A percentile compares a stretch with the other conserved stretches of the same genome.
Evolutionary conservation across 2,888 invertebrate species (phyloP).

Genomic region (Drosophila dives): DNA sequence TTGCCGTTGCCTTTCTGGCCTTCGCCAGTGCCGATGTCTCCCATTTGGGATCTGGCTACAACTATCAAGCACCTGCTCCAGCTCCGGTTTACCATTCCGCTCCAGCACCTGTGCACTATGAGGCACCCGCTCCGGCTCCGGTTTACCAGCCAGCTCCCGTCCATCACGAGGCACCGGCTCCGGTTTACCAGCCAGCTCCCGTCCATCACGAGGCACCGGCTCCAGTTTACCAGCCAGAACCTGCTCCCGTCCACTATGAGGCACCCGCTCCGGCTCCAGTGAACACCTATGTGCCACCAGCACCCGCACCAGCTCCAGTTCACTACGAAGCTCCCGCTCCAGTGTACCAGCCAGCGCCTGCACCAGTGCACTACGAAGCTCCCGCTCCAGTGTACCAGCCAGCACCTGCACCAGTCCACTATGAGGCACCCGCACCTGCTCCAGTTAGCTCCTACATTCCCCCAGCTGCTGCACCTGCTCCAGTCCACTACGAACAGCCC

Average conservation of each 20-base stretch:
- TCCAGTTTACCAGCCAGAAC: slow-evolving; percentile 29
- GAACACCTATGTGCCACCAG: slow-evolving; percentile 26
- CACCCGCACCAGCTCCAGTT: slow-evolving; percentile 29
- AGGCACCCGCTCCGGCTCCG: slow-evolving; percentile 57
- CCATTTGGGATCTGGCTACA: slow-evolving; percentile 66
- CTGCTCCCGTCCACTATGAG: slow-evolving; percentile 8
- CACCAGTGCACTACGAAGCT: slow-evolving; percentile 22
- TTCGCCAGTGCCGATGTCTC: slow-evolving; percentile 77
- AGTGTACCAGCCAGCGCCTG: slow-evolving; percentile 8
- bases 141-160: slow-evolving; percentile 38
- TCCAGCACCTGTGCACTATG: slow-evolving; percentile 25
- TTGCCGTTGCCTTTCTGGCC: slow-evolving; percentile 76
- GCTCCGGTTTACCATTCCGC: slow-evolving; percentile 50
- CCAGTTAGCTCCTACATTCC: slow-evolving; percentile 9
- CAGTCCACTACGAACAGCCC: slow-evolving; percentile 14
- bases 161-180: slow-evolving; percentile 29
- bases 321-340: slow-evolving; percentile 21
- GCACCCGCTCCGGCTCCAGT: slow-evolving; percentile 31
- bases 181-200: slow-evolving; percentile 39
- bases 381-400: slow-evolving; percentile 22
- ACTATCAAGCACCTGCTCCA: slow-evolving; percentile 61
- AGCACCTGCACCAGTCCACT: slow-evolving; percentile 46
- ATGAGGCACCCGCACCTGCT: slow-evolving; percentile 34
- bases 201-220: slow-evolving; percentile 31
- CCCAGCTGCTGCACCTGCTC: slow-evolving; percentile 17